A percentile compares a stretch with the other conserved stretches of the same genome.
Conservation (phyloP, 2,888 invertebrate species). For the Choreutis nemorana region DNA sequence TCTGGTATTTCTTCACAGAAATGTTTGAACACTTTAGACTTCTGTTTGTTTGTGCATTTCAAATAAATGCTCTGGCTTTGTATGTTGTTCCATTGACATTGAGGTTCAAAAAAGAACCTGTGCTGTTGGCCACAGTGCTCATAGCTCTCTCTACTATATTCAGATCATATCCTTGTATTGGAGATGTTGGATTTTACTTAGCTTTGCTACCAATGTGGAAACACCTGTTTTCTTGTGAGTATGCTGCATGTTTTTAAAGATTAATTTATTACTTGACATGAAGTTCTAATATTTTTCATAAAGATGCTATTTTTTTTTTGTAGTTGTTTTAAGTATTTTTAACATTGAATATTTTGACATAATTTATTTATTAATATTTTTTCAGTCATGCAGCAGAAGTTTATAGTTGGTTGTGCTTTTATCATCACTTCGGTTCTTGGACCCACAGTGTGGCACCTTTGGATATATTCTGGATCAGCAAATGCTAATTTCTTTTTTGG, state of each 20-base stretch:
- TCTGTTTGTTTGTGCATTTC: constrained; percentile 95
- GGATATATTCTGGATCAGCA: constrained; percentile 98
- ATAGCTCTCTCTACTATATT: constrained; percentile 89
- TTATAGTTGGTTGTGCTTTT: constrained; percentile 91
- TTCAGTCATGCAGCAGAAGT: constrained; percentile 93
- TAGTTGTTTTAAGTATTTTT: constrained; percentile 14
- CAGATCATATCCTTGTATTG: constrained; percentile 94
- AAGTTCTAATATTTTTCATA: neutral
- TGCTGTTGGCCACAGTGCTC: constrained; percentile 80
- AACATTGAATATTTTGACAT: constrained; percentile 57
- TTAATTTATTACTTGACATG: neutral
- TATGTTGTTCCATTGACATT: constrained; percentile 90
- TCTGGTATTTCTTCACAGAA: constrained; percentile 99
- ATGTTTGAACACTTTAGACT: constrained; percentile 99
- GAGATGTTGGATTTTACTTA: constrained; percentile 93
- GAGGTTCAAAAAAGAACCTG: constrained; percentile 79
- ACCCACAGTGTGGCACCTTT: constrained; percentile 96
- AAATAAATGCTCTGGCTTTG: constrained; percentile 91
- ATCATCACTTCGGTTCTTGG: constrained; percentile 89
- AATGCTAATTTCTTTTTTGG: constrained; percentile 99
- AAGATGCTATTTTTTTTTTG: neutral
- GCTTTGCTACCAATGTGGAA: constrained; percentile 91
- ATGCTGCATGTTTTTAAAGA: constrained; percentile 8
- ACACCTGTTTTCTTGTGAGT: constrained; percentile 86
- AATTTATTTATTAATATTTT: constrained; percentile 13